Evolutionary conservation across 2,888 invertebrate genomes (phyloP), one percentile per base, ranked within the genome.

Genomic region (Drosophila gaucha): DNA sequence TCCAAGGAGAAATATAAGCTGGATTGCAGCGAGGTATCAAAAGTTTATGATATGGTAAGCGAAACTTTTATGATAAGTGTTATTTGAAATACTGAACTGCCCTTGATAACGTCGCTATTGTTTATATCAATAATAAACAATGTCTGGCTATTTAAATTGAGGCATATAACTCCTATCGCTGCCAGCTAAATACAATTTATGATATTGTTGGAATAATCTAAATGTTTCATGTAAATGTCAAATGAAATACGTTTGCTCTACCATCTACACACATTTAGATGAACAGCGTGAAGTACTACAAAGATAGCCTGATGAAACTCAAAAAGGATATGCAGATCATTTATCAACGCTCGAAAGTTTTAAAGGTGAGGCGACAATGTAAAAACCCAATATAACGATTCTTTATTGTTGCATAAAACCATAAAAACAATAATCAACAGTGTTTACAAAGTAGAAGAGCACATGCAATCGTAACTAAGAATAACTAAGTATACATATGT

Each of bases 251-350:
- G 9, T 35, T 24, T 47, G 12, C 3, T 6, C 30, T 31, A 14
- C 47, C 33, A 31, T 60, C 50, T 43, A 35, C 22, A 36, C 49
- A 71, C 78, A 24, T n/a, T 24, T 57, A 91, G 91, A 90, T 91
- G 90, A 86, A 83, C 62, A 83, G 78, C 54, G 88, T 91, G 10
- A 90, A 89, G 73, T 56, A 82, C 22, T 91, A 91, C 74, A 87
- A 88, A 49, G 91, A 91, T 18, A 91, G 91, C 67, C 71, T 91
- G 55, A 67, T 88, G 12, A 80, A 80, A 78, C 89, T 91, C 54
- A 91, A 90, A 62, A 91, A 89, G 55, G 89, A 91, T 85, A 91
- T 91, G 91, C 89, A 90, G 47, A 78, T 56, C 28, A 89, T 91
- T 69, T 91, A 91, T 76, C 90, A 91, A 51, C 90, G 89, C 28